Percentiles rank a stretch among this genome's conserved stretches.
Conservation (phyloP, 23 tunicate genomes). For the Halocynthia aurantium region DNA sequence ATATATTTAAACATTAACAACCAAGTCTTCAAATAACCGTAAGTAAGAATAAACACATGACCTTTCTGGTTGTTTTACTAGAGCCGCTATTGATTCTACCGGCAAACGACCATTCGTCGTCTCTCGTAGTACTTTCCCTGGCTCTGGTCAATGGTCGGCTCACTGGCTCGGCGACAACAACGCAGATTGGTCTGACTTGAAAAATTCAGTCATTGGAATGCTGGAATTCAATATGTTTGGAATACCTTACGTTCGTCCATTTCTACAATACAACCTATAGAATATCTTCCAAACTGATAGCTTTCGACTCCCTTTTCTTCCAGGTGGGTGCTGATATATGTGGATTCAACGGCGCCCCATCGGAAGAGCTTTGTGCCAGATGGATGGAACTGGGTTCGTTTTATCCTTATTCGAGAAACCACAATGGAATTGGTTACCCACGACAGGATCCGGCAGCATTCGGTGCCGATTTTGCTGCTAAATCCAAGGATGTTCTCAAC, state of each 20-base stretch:
- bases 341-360: conserved; percentile 71
- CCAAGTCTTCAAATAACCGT: background rate
- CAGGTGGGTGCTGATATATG: conserved; percentile 99
- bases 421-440: conserved; percentile 81
- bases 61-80: conserved; percentile 1
- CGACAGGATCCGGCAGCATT: conserved; percentile 96
- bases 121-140: conserved; percentile 85
- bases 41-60: too few relatives aligned
- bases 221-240: conserved; percentile 96
- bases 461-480: conserved; percentile 73
- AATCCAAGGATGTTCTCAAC: conserved; percentile 36
- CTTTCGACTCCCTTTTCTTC: background rate
- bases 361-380: conserved; percentile 69
- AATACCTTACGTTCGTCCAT: conserved; percentile 71
- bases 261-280: background rate
- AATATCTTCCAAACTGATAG: background rate
- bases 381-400: conserved; percentile 98
- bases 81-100: conserved; percentile 67
- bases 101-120: conserved; percentile 92
- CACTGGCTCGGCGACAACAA: conserved; percentile 99
- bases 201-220: conserved; percentile 90
- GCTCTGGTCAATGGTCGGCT: conserved; percentile 94
- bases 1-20: background rate
- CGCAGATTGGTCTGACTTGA: conserved; percentile 74
- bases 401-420: conserved; percentile 92